These are phyloP conservation scores for Hirudinaria manillensis DNA, from an alignment of 2,888 invertebrate genomes.

Conservation along the genomic window DNA sequence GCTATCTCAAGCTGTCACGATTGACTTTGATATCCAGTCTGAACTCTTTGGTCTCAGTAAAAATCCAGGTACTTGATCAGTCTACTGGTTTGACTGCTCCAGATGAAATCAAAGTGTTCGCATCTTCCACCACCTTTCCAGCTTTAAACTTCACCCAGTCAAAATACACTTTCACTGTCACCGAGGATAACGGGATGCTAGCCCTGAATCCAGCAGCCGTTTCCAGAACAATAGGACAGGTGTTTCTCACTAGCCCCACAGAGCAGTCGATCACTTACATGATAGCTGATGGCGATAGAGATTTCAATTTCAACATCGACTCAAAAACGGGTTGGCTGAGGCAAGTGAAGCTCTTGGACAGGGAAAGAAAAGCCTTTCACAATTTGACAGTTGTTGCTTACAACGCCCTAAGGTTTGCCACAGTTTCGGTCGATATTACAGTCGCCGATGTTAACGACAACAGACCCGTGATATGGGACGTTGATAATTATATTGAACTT, in stretches of 20 bases:
- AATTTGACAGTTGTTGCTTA: conserved; percentile 72
- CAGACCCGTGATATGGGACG: conserved; percentile 62
- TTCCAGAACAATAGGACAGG: conserved; percentile 10
- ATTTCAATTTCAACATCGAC: conserved; percentile 35
- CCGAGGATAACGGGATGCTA: conserved; percentile 1
- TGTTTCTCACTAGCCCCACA: not conserved
- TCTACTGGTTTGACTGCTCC: not conserved
- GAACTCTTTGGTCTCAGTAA: not conserved
- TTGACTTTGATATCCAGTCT: not conserved
- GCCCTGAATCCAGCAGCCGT: not conserved
- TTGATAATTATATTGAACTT: conserved; percentile 62
- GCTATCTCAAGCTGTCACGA: conserved; percentile 58
- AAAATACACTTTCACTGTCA: not conserved
- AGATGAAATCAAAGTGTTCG: not conserved
- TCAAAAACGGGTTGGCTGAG: conserved; percentile 66
- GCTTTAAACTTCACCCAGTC: not conserved
- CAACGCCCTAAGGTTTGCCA: conserved; percentile 43
- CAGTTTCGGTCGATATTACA: conserved; percentile 67
- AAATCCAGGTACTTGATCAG: not conserved
- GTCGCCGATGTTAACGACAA: conserved; percentile 86
- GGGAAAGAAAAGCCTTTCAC: conserved; percentile 71
- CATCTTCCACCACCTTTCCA: not conserved
- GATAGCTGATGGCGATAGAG: conserved; percentile 48
- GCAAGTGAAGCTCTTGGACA: conserved; percentile 71
- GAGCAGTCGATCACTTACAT: not conserved